Evolutionary conservation across 2,888 invertebrate species (phyloP).

Genomic region (Melangyna quadrimaculata): DNA sequence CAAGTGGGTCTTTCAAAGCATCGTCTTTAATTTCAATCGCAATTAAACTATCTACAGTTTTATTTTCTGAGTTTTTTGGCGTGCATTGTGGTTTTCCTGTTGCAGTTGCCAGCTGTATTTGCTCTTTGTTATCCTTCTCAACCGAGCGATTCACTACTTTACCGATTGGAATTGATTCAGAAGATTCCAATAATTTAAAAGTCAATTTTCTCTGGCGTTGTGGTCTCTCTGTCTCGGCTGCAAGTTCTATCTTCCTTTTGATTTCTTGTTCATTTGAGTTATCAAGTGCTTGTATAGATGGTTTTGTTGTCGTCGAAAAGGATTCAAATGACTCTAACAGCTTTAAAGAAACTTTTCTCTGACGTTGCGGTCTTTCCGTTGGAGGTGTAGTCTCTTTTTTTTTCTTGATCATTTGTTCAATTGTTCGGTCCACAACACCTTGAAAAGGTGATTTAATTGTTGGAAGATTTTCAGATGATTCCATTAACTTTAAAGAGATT

Average conservation of each 20-base stretch:
- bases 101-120: not conserved
- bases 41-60: not conserved
- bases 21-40: not conserved
- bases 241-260: not conserved
- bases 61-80: not conserved
- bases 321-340: not conserved
- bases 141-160: too few relatives aligned
- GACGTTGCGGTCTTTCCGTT: not conserved
- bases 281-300: not conserved
- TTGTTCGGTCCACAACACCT: not conserved
- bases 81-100: not conserved
- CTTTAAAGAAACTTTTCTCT: conserved; percentile 5
- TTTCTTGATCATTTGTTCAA: not conserved
- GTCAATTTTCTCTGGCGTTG: not conserved
- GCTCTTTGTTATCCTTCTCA: not conserved
- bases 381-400: not conserved
- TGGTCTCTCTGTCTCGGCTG: not conserved
- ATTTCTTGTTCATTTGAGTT: not conserved
- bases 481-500: not conserved
- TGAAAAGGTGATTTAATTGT: too few relatives aligned
- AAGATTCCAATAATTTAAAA: not conserved
- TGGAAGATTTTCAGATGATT: conserved; percentile 2
- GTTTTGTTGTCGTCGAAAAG: not conserved
- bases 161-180: not conserved
- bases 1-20: not conserved